phyloP scores from a whole-genome alignment of 2,888 invertebrate species.

The Drosophila peninsularis region DNA sequence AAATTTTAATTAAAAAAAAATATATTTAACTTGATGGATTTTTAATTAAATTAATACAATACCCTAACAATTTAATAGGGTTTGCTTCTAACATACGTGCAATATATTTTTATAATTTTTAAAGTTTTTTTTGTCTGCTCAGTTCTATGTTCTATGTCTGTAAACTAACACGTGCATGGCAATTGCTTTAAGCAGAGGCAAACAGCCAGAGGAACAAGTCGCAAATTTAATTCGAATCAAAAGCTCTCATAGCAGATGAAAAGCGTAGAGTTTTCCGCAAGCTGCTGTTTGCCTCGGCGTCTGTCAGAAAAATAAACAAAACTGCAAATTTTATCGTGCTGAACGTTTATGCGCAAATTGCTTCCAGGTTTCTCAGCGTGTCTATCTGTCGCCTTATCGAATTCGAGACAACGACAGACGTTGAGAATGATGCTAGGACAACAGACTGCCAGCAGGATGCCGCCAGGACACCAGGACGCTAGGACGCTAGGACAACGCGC shows the following conservation, averaged over 20 bases:
- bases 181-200: conserved; percentile 45
- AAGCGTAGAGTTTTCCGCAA: conserved; percentile 38
- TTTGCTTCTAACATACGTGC: no score
- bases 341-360: conserved; percentile 81
- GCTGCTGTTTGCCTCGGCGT: conserved; percentile 50
- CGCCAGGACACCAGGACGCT: conserved; percentile 8
- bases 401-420: conserved; percentile 59
- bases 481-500: conserved; percentile 17
- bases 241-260: conserved; percentile 39
- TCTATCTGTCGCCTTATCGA: conserved; percentile 66
- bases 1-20: no score
- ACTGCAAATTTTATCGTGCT: conserved; percentile 79
- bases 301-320: conserved; percentile 81
- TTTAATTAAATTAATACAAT: no score
- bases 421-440: conserved; percentile 40
- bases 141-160: neutral
- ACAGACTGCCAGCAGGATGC: conserved; percentile 3
- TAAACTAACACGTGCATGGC: conserved; percentile 17
- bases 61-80: no score
- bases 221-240: conserved; percentile 70
- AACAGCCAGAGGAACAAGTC: conserved; percentile 34
- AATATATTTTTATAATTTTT: no score
- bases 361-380: conserved; percentile 72
- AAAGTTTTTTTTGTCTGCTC: neutral
- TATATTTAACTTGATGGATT: no score